Conservation (phyloP, 2,113 vertebrate species). For the Athene noctua region DNA sequence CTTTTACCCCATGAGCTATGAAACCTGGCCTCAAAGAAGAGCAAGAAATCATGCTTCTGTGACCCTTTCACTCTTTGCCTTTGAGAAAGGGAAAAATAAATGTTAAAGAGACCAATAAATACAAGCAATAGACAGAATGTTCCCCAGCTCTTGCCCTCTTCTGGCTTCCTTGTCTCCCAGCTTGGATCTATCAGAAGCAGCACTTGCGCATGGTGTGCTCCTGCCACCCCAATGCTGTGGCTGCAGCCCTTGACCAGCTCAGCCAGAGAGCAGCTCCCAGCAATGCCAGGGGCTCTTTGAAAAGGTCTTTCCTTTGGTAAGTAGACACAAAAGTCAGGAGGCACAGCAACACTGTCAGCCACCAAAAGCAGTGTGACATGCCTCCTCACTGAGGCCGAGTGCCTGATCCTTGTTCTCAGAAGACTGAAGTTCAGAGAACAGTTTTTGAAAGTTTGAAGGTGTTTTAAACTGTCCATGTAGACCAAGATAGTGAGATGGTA, state of each 20-base stretch:
- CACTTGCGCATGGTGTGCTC: accelerated
- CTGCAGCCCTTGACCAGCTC: not conserved
- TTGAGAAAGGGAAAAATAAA: not conserved
- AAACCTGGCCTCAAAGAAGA: not conserved
- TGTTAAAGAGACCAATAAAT: not conserved
- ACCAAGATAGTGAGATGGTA: not conserved
- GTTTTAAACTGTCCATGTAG: not conserved
- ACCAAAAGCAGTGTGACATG: accelerated
- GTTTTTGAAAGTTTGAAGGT: not conserved
- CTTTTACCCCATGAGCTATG: not conserved
- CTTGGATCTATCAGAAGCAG: not conserved
- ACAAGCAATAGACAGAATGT: not conserved
- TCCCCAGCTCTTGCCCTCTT: not conserved
- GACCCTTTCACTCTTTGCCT: not conserved
- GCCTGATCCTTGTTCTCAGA: not conserved
- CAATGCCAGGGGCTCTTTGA: not conserved
- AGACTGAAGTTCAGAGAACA: not conserved
- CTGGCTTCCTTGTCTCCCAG: not conserved
- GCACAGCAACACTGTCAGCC: too few species aligned
- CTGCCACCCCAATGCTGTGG: not conserved
- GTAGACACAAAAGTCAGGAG: not conserved
- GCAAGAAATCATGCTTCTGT: not conserved
- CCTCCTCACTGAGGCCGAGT: not conserved
- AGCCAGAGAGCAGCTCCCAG: not conserved
- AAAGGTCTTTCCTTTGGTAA: not conserved